A percentile compares a stretch with the other conserved stretches of the same genome.
Evolutionary conservation across 2,113 vertebrate genomes (phyloP).

Genomic region (Oryzias woworae): DNA sequence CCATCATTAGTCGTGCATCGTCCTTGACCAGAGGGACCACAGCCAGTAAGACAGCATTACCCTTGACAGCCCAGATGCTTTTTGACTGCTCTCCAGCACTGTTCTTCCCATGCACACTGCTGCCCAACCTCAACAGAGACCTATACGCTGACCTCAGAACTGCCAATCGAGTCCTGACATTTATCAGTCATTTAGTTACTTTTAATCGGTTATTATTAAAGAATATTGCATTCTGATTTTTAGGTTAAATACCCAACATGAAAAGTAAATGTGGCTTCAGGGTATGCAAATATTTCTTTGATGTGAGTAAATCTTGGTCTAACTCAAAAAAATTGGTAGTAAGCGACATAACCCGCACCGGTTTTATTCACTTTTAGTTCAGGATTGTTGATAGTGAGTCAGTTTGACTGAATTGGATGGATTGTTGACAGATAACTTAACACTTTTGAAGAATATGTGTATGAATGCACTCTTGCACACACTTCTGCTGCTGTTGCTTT

Average conservation of each 20-base stretch:
- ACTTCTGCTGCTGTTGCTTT: constrained; percentile 62
- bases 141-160: constrained; percentile 33
- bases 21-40: constrained; percentile 66
- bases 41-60: constrained; percentile 50
- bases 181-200: constrained; percentile 27
- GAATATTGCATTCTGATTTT: background rate
- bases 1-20: constrained; percentile 62
- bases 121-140: constrained; percentile 7
- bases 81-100: constrained; percentile 29
- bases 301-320: constrained; percentile 41
- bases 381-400: constrained; percentile 34
- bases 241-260: constrained; percentile 4
- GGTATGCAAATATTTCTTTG: constrained; percentile 17
- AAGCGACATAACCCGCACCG: constrained; percentile 35
- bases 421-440: constrained; percentile 51
- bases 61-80: constrained; percentile 26
- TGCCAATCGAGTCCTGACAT: constrained; percentile 25
- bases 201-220: too few species aligned
- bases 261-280: constrained; percentile 33
- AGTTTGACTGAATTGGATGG: constrained; percentile 22
- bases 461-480: constrained; percentile 30
- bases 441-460: constrained; percentile 48
- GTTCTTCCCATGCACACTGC: background rate
- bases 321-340: constrained; percentile 28
- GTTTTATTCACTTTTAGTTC: constrained; percentile 48